These are phyloP conservation scores for Drosophila subpulchrella DNA, from an alignment of 1,140 invertebrate species.

Conservation along the genomic window DNA sequence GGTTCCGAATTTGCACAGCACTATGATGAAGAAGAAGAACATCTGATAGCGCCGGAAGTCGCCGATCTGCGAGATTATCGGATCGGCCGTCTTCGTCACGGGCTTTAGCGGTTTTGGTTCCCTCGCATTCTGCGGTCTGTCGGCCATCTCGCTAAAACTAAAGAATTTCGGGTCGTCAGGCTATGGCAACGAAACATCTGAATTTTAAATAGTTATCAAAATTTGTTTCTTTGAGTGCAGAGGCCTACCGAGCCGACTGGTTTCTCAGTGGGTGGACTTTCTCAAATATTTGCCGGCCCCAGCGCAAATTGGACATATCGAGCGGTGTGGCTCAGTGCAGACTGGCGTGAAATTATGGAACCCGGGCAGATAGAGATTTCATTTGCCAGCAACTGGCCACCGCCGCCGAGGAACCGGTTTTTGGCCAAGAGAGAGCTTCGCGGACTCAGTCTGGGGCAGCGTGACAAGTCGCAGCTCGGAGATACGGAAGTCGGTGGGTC, in stretches of 20 bases:
- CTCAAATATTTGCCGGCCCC: constrained; percentile 41
- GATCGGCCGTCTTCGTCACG: constrained; percentile 47
- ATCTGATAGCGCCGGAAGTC: constrained; percentile 90
- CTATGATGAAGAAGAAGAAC: constrained; percentile 87
- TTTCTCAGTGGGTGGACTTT: constrained; percentile 30
- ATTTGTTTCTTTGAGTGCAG: constrained; percentile 2
- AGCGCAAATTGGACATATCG: constrained; percentile 43
- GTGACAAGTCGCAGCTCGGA: constrained; percentile 27
- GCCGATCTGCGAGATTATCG: constrained; percentile 86
- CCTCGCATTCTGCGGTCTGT: background rate
- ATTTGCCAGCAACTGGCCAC: constrained; percentile 22
- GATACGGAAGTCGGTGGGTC: background rate
- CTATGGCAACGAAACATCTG: background rate
- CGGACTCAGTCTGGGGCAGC: constrained; percentile 14
- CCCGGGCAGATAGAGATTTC: constrained; percentile 37
- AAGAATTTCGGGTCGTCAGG: background rate
- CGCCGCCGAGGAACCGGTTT: constrained; percentile 49
- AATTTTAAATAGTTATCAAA: background rate
- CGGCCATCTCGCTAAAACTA: background rate
- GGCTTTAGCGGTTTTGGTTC: constrained; percentile 8
- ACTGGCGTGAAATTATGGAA: constrained; percentile 58
- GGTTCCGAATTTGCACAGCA: constrained; percentile 89
- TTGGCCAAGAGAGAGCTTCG: constrained; percentile 19
- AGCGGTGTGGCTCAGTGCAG: constrained; percentile 35
- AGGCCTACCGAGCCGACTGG: constrained; percentile 7